These are phyloP conservation scores for Caenorhabditis doughertyi DNA, from an alignment of 2,888 invertebrate species.

Conservation along the genomic window DNA sequence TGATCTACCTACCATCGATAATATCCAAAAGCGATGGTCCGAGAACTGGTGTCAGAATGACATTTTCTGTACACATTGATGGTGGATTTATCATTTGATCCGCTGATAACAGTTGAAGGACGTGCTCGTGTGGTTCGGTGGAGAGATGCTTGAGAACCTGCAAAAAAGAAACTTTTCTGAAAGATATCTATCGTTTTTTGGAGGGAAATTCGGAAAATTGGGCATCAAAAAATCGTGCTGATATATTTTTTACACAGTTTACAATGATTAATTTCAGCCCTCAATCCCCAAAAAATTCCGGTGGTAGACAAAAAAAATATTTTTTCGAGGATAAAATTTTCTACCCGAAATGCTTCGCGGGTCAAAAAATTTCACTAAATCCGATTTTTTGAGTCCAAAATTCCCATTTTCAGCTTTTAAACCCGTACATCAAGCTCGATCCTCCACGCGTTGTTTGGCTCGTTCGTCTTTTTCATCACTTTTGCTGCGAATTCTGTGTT, in stretches of 20 bases:
- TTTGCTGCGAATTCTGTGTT: constrained; percentile 2
- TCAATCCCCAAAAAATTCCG: too few species aligned
- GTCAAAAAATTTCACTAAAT: too few species aligned
- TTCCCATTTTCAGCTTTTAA: not conserved
- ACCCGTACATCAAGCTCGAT: constrained; percentile 4
- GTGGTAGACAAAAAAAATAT: too few species aligned
- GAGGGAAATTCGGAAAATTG: not conserved
- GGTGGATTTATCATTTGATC: not conserved
- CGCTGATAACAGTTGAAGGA: not conserved
- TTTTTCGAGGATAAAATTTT: not conserved
- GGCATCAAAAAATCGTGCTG: not conserved
- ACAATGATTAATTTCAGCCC: too few species aligned
- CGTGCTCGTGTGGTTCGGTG: not conserved
- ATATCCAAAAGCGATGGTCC: constrained; percentile 7
- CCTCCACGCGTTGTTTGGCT: constrained; percentile 1
- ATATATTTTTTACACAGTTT: too few species aligned
- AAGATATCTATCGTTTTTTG: not conserved
- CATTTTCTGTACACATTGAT: not conserved
- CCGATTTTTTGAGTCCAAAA: too few species aligned
- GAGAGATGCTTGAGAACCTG: not conserved
- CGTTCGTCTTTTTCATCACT: constrained; percentile 2
- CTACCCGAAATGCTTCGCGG: too few species aligned
- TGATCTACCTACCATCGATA: not conserved
- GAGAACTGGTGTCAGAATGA: not conserved
- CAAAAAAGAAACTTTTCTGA: too few species aligned